Evolutionary conservation across 2,888 invertebrate genomes (phyloP).

Genomic region (Eupithecia inturbata): DNA sequence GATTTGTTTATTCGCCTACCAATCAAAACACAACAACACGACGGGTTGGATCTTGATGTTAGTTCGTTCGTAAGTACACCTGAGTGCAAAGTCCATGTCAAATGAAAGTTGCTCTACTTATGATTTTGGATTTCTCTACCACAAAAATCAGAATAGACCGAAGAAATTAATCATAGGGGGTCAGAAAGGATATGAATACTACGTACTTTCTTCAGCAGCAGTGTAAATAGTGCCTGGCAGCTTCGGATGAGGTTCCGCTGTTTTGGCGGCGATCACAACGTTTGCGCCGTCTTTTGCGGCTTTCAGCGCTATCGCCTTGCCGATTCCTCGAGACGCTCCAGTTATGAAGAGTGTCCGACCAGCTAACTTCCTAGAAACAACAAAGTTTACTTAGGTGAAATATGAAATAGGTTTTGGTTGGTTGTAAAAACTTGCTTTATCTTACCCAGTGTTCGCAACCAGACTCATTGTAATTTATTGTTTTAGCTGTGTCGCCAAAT

Average conservation of each 20-base stretch:
- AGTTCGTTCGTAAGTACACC: slow-evolving; percentile 39
- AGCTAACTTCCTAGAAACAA: slow-evolving; percentile 83
- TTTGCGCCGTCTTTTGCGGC: slow-evolving; percentile 97
- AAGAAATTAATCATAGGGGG: not conserved
- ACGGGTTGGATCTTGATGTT: slow-evolving; percentile 38
- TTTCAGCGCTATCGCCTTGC: slow-evolving; percentile 96
- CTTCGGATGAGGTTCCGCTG: slow-evolving; percentile 94
- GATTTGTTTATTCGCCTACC: slow-evolving; percentile 18
- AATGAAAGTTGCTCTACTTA: slow-evolving; percentile 23
- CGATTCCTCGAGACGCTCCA: slow-evolving; percentile 98
- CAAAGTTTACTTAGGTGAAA: slow-evolving; percentile 43
- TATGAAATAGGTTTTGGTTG: not conserved
- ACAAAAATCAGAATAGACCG: not conserved
- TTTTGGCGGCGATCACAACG: slow-evolving; percentile 96
- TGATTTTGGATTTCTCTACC: not conserved
- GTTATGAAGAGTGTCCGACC: slow-evolving; percentile 97
- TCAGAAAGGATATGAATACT: slow-evolving; percentile 8
- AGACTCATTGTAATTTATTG: slow-evolving; percentile 71
- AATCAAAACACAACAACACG: slow-evolving; percentile 13
- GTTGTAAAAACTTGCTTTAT: not conserved
- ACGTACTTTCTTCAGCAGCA: slow-evolving; percentile 93
- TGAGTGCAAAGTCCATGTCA: slow-evolving; percentile 66
- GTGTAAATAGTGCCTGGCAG: slow-evolving; percentile 96
- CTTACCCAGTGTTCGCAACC: slow-evolving; percentile 81
- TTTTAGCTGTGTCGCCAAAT: not conserved